Evolutionary conservation across 2,888 invertebrate genomes (phyloP), one percentile per base, ranked within the genome.

Genomic region (Hyposoter dolosus): DNA sequence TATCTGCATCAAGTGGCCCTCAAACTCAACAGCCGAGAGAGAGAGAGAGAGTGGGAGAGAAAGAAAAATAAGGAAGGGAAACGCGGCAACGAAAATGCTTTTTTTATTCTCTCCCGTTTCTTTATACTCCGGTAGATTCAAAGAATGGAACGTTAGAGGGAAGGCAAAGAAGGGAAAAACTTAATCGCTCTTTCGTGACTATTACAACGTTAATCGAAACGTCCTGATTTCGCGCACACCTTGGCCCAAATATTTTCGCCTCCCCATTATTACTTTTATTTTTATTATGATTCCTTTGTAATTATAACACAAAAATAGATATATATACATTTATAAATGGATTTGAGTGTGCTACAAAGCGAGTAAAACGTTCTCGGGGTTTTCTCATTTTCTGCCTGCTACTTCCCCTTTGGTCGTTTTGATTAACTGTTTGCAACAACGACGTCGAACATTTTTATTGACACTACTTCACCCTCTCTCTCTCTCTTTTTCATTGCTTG

Each of bases 151-250:
- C 10, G 40, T 7, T 9, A 40, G 40, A 9, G 53, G 50, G 50
- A 19, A 10, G 2, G 35, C 3, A n/a, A n/a, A n/a, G n/a, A 35
- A 35, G 63, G 17, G 56, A 28, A 19, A 23, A 65, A 77, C 77
- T 86, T 66, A 75, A 84, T 86, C 84, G 81, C 78, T 82, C 81
- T 71, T 84, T 81, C 83, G 84, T 86, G 84, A 86, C 84, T 72
- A 40, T 83, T 74, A 85, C 76, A 76, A 83, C 80, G 82, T 80
- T 83, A 17, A 75, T 65, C 69, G 71, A 40, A 82, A 65, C 71
- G 75, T 71, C 76, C 40, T 40, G 66, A 47, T 71, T 85, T 80
- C 66, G 76, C 76, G 66, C 69, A 68, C 82, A 80, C 75, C 76
- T 83, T 76, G 82, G 76, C 76, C 82, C 82, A 83, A 85, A 85